Evolutionary conservation across 2,888 invertebrate genomes (phyloP).

Genomic region (Allophyes oxyacanthae): DNA sequence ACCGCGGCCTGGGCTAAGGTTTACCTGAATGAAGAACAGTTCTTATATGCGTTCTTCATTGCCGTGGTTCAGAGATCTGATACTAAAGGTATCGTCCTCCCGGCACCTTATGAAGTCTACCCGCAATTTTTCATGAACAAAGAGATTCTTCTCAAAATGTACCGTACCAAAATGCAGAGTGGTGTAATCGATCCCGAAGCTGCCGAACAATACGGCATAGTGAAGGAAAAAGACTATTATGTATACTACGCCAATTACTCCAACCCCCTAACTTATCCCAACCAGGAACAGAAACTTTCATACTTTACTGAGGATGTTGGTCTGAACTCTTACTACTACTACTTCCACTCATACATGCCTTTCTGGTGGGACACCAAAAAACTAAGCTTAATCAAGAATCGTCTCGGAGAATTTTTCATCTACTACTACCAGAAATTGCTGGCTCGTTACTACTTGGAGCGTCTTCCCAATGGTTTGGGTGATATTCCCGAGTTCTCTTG

Average conservation of each 20-base stretch:
- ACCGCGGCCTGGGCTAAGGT: conserved; percentile 89
- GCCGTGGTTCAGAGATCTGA: conserved; percentile 90
- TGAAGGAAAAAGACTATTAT: conserved; percentile 78
- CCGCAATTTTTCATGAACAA: conserved; percentile 91
- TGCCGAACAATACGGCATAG: conserved; percentile 76
- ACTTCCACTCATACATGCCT: conserved; percentile 90
- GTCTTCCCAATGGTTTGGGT: conserved; percentile 90
- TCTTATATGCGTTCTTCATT: conserved; percentile 90
- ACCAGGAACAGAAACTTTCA: conserved; percentile 89
- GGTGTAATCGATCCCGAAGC: conserved; percentile 68
- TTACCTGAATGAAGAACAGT: conserved; percentile 90
- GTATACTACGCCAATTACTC: conserved; percentile 90
- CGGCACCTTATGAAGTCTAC: conserved; percentile 91
- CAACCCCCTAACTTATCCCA: conserved; percentile 82
- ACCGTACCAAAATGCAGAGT: conserved; percentile 79
- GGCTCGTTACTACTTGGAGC: conserved; percentile 92
- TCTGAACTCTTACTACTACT: conserved; percentile 91
- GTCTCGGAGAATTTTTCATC: conserved; percentile 91
- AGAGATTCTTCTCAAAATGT: conserved; percentile 84
- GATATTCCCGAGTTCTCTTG: conserved; percentile 90
- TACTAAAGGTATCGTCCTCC: conserved; percentile 88
- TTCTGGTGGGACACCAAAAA: conserved; percentile 90
- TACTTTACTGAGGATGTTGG: conserved; percentile 93
- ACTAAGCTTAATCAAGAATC: conserved; percentile 83
- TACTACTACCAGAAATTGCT: conserved; percentile 91